Conservation (phyloP, 2,888 invertebrate species). For the Eupelmus urozonus region DNA sequence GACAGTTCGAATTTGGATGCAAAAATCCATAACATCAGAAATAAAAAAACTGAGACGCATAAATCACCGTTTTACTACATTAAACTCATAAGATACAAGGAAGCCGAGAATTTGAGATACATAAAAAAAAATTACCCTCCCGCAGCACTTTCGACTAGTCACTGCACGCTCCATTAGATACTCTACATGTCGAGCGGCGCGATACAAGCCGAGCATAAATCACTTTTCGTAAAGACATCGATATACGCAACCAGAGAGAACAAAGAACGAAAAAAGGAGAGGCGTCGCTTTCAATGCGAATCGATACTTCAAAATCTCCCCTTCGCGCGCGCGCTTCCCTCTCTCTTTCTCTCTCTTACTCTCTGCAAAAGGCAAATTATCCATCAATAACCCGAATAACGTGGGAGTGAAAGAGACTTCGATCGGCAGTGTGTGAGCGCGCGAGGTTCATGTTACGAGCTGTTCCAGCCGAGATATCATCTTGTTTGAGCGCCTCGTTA, state of each 20-base stretch:
- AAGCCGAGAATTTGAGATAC: background rate
- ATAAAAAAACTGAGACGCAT: no score
- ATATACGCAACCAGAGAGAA: background rate
- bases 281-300: conserved; percentile 4
- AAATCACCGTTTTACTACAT: background rate
- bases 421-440: background rate
- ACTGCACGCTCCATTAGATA: conserved; percentile 31
- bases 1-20: background rate
- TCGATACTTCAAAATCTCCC: conserved; percentile 36
- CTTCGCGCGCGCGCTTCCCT: background rate
- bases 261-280: background rate
- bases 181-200: background rate
- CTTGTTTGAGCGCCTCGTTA: background rate
- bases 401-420: conserved; percentile 4
- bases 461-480: background rate
- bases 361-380: conserved; percentile 32
- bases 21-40: no score
- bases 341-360: background rate
- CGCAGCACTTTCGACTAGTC: conserved; percentile 23
- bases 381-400: conserved; percentile 25
- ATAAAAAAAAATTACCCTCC: conserved; percentile 5
- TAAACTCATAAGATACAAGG: background rate
- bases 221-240: conserved; percentile 20
- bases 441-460: background rate
- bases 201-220: conserved; percentile 19